Evolutionary conservation across 2,113 vertebrate genomes (phyloP).

Genomic region (Notarius quadriscutis): DNA sequence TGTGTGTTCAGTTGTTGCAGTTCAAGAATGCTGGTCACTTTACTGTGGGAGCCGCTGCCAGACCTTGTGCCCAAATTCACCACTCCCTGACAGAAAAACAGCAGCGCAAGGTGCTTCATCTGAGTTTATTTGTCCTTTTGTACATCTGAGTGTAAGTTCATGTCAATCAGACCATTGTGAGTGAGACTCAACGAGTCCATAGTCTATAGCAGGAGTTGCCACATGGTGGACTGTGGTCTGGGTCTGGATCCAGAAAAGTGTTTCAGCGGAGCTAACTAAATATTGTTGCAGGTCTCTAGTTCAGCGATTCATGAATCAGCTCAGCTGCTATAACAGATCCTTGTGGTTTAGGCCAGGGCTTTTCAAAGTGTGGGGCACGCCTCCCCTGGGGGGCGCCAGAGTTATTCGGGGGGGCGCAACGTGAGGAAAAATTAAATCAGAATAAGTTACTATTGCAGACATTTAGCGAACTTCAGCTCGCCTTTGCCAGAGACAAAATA

Average conservation of each 20-base stretch:
- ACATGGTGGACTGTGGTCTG: not conserved
- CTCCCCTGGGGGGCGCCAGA: too few relatives aligned
- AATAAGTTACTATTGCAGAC: too few relatives aligned
- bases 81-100: constrained; percentile 78
- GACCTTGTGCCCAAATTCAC: constrained; percentile 82
- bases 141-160: not conserved
- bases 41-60: constrained; percentile 72
- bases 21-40: constrained; percentile 76
- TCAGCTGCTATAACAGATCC: not conserved
- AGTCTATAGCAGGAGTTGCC: not conserved
- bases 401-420: too few relatives aligned
- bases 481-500: too few relatives aligned
- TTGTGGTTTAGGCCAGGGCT: not conserved
- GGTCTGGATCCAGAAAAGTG: not conserved
- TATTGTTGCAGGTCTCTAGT: not conserved
- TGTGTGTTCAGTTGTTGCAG: constrained; percentile 74
- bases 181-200: not conserved
- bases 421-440: too few relatives aligned
- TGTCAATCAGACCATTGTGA: not conserved
- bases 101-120: constrained; percentile 71
- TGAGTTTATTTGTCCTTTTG: not conserved
- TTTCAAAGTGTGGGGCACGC: too few relatives aligned
- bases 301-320: not conserved
- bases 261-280: not conserved
- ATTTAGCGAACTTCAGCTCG: too few relatives aligned